phyloP scores from a whole-genome alignment of 1,140 invertebrate species.

The Trichogramma pretiosum region DNA sequence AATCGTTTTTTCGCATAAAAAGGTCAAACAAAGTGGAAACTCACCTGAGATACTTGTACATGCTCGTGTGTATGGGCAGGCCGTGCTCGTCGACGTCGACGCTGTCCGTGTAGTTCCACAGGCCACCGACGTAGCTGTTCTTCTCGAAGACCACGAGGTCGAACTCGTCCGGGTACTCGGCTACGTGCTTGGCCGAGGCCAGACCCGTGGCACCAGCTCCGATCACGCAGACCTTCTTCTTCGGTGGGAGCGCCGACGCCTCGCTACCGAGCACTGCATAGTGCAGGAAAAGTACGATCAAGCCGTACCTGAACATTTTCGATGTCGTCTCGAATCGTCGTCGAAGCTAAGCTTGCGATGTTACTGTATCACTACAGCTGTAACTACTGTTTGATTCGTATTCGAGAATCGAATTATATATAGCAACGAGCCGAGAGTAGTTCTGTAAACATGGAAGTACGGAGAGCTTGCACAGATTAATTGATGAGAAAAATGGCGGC shows the following conservation, averaged over 20 bases:
- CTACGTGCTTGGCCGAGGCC: slow-evolving; percentile 54
- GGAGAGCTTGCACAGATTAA: no score
- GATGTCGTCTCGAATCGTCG: no score
- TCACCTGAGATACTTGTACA: slow-evolving; percentile 61
- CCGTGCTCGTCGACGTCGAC: slow-evolving; percentile 50
- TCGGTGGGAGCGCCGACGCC: background rate
- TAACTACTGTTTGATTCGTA: no score
- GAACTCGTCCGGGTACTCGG: slow-evolving; percentile 1
- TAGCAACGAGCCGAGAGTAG: no score
- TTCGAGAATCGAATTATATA: no score
- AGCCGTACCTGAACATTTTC: no score
- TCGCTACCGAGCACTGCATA: background rate
- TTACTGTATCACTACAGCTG: no score
- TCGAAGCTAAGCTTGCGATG: no score
- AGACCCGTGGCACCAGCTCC: slow-evolving; percentile 74
- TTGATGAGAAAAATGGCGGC: no score
- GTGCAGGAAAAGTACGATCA: background rate
- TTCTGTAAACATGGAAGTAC: no score
- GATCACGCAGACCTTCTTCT: slow-evolving; percentile 56
- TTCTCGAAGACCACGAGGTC: slow-evolving; percentile 44
- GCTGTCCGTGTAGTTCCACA: slow-evolving; percentile 61
- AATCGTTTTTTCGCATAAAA: no score
- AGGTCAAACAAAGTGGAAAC: no score
- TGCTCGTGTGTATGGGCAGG: slow-evolving; percentile 56
- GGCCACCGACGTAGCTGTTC: slow-evolving; percentile 54